Conservation (phyloP, 2,888 invertebrate species). For the Sarcophaga variegata region DNA sequence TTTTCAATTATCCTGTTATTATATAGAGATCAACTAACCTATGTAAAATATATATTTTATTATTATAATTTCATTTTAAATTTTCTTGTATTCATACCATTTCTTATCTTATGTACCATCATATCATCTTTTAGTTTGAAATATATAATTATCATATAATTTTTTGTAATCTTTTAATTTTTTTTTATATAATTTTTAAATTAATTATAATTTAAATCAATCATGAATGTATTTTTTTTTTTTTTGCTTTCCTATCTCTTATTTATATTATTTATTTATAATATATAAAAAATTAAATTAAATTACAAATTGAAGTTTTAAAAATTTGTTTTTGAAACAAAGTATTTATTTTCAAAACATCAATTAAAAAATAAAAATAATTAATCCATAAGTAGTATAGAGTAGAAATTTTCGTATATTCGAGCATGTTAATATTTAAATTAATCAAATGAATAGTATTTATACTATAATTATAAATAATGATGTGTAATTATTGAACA, state of each 20-base stretch:
- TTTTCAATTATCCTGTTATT: slow-evolving; percentile 61
- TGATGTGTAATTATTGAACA: not conserved
- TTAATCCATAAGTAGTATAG: too few relatives aligned
- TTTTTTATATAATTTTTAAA: slow-evolving; percentile 14
- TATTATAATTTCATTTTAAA: slow-evolving; percentile 11
- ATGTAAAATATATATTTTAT: slow-evolving; percentile 58
- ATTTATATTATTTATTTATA: too few relatives aligned
- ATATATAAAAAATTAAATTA: too few relatives aligned
- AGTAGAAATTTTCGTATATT: not conserved
- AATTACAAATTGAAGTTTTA: too few relatives aligned
- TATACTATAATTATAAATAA: not conserved
- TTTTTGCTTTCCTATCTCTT: too few relatives aligned
- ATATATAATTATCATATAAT: slow-evolving; percentile 1
- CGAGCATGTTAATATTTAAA: not conserved
- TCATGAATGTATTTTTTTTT: too few relatives aligned
- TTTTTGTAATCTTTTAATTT: slow-evolving; percentile 3
- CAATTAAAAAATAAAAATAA: too few relatives aligned
- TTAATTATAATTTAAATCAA: too few relatives aligned
- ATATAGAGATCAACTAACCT: slow-evolving; percentile 72
- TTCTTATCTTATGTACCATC: not conserved
- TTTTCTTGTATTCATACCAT: slow-evolving; percentile 51
- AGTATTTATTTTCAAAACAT: too few relatives aligned
- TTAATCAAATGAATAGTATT: too few relatives aligned
- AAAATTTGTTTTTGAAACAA: too few relatives aligned
- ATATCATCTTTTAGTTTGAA: slow-evolving; percentile 15